A percentile compares a stretch with the other conserved stretches of the same genome.
Conservation (phyloP, 2,113 vertebrate genomes). For the Gnathonemus longibarbis region DNA sequence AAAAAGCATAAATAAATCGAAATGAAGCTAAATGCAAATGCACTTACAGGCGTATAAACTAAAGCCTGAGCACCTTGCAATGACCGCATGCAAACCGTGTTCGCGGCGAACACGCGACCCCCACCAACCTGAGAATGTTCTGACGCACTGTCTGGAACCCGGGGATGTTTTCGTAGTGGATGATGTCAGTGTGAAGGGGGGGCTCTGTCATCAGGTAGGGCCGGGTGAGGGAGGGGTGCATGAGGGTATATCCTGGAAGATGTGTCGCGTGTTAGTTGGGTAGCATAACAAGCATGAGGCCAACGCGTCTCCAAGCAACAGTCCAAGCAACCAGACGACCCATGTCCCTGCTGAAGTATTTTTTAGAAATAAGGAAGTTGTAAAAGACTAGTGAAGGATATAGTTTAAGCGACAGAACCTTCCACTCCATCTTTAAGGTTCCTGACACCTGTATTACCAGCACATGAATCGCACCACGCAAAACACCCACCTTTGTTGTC, state of each 20-base stretch:
- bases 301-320: background rate
- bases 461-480: no score
- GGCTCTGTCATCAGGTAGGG: slow-evolving; percentile 91
- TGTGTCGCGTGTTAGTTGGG: background rate
- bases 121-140: slow-evolving; percentile 85
- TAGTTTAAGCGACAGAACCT: background rate
- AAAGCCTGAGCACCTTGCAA: background rate
- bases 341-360: background rate
- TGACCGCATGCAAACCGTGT: background rate
- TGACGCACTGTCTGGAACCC: slow-evolving; percentile 83
- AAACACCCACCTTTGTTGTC: slow-evolving; percentile 89
- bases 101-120: background rate
- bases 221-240: slow-evolving; percentile 92
- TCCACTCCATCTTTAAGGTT: background rate
- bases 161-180: slow-evolving; percentile 96
- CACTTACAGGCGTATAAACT: background rate
- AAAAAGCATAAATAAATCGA: background rate
- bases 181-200: slow-evolving; percentile 91
- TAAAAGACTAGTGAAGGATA: background rate
- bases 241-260: slow-evolving; percentile 83
- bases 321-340: background rate
- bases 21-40: background rate
- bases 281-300: background rate
- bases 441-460: background rate
- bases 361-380: background rate